Percentiles rank a stretch among this genome's conserved stretches.
phyloP scores from a whole-genome alignment of 1,140 invertebrate species.

The Cyclargus thomasi region DNA sequence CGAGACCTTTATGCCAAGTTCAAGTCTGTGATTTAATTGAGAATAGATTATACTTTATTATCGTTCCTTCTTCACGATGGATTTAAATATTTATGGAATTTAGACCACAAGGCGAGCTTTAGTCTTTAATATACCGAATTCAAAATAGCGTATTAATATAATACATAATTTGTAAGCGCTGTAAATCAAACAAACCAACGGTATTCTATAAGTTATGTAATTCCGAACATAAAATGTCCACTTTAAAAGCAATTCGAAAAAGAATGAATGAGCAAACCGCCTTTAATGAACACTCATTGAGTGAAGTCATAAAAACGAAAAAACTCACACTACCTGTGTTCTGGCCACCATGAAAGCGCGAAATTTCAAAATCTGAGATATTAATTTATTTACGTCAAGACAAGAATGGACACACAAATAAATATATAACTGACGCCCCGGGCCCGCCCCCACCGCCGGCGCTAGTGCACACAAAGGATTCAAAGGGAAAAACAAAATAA shows the following conservation, averaged over 20 bases:
- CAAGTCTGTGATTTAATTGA: too few species aligned
- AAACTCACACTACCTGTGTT: slow-evolving; percentile 25
- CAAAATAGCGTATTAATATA: too few species aligned
- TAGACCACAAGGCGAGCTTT: too few species aligned
- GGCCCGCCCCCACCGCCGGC: slow-evolving; percentile 61
- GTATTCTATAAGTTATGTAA: not conserved
- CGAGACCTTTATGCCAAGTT: too few species aligned
- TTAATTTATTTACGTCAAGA: slow-evolving; percentile 72
- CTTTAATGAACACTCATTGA: slow-evolving; percentile 8
- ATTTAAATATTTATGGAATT: too few species aligned
- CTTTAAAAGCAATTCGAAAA: not conserved
- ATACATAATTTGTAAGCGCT: too few species aligned
- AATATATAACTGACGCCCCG: slow-evolving; percentile 67
- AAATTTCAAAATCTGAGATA: slow-evolving; percentile 60
- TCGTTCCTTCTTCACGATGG: too few species aligned
- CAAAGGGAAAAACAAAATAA: slow-evolving; percentile 67
- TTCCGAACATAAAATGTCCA: not conserved
- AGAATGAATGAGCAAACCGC: slow-evolving; percentile 8
- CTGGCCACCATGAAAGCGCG: slow-evolving; percentile 63
- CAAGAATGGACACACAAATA: slow-evolving; percentile 70
- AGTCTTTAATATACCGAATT: too few species aligned
- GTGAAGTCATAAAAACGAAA: not conserved
- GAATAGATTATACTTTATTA: too few species aligned
- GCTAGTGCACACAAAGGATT: slow-evolving; percentile 68
- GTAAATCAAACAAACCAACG: too few species aligned